Percentiles rank a stretch among this genome's conserved stretches.
Evolutionary conservation across 2,888 invertebrate species (phyloP).

Genomic region (Stenolophus ochropezus): DNA sequence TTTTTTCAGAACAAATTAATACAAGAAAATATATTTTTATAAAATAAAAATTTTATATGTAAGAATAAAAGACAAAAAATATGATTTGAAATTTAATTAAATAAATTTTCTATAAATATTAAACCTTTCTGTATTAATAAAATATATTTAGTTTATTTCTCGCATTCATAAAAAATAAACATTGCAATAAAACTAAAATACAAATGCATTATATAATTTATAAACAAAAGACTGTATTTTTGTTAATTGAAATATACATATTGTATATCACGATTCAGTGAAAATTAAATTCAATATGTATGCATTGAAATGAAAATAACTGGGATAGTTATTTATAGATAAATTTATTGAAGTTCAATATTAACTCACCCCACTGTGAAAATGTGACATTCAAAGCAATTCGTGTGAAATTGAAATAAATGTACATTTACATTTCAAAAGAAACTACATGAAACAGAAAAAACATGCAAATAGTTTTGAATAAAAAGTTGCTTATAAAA

Average conservation of each 20-base stretch:
- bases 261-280: not conserved
- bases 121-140: too few species aligned
- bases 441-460: not conserved
- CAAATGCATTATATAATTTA: too few species aligned
- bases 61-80: too few species aligned
- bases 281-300: not conserved
- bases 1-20: not conserved
- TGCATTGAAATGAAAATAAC: not conserved
- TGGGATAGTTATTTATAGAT: not conserved
- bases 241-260: too few species aligned
- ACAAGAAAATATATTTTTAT: not conserved
- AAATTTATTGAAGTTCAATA: not conserved
- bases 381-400: not conserved
- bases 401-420: not conserved
- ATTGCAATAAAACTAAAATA: too few species aligned
- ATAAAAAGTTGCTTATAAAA: not conserved
- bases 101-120: too few species aligned
- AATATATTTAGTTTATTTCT: too few species aligned
- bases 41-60: not conserved
- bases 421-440: not conserved
- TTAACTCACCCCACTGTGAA: not conserved
- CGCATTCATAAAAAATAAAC: too few species aligned
- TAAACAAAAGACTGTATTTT: too few species aligned
- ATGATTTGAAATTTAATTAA: too few species aligned
- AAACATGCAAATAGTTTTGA: not conserved